Evolutionary conservation across 2,113 vertebrate genomes (phyloP).

Genomic region (Peromyscus leucopus): DNA sequence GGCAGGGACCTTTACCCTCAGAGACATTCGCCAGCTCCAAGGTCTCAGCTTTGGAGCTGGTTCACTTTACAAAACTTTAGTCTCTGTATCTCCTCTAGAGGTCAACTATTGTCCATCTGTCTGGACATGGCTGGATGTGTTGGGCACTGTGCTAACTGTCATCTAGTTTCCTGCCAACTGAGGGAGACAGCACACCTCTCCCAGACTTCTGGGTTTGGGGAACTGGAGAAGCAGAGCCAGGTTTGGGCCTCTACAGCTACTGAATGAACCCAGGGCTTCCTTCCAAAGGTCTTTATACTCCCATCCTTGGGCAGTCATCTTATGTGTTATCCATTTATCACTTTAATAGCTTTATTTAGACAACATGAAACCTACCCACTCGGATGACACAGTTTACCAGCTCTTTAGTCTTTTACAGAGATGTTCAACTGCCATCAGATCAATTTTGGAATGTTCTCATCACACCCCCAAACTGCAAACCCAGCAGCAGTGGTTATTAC

Average conservation of each 20-base stretch:
- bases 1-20: background rate
- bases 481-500: background rate
- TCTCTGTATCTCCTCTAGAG: background rate
- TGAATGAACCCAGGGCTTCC: background rate
- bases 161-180: background rate
- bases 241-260: background rate
- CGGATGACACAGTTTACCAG: no score
- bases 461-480: background rate
- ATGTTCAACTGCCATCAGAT: background rate
- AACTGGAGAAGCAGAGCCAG: background rate
- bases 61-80: background rate
- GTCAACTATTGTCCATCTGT: background rate
- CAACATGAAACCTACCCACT: background rate
- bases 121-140: background rate
- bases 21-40: background rate
- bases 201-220: background rate
- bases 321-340: background rate
- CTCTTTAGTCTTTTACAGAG: background rate
- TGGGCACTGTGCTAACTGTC: background rate
- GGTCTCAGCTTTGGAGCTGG: background rate
- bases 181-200: background rate
- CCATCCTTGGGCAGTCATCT: background rate
- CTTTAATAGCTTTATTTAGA: background rate
- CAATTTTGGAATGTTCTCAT: background rate
- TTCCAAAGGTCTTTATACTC: background rate